A percentile compares a stretch with the other conserved stretches of the same genome.
These are phyloP conservation scores for Acinonyx jubatus DNA, from an alignment of 2,113 vertebrate genomes.

Conservation along the genomic window DNA sequence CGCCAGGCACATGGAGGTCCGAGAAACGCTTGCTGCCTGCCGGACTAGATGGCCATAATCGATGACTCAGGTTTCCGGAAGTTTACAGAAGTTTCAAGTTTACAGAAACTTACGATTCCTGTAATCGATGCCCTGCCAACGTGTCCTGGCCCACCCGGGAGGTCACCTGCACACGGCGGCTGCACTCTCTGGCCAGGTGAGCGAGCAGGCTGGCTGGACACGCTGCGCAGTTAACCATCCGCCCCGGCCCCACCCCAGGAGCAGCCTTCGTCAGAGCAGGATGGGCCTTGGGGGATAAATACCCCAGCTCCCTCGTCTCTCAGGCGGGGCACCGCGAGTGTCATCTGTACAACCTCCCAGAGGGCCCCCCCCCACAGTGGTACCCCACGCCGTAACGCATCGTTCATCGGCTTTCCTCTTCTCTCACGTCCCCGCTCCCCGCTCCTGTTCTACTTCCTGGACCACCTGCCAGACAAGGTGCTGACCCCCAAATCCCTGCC, in stretches of 20 bases:
- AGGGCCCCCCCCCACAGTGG: not conserved
- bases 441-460: not conserved
- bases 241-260: not conserved
- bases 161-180: not conserved
- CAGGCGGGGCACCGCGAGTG: accelerated
- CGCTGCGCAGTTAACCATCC: too few species aligned
- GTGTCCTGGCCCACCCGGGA: accelerated
- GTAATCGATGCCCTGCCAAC: too few species aligned
- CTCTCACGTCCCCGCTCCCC: not conserved
- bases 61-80: too few species aligned
- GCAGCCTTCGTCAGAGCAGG: not conserved
- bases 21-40: not conserved
- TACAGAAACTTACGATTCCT: too few species aligned
- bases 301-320: not conserved
- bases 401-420: not conserved
- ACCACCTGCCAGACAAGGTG: not conserved
- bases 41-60: not conserved
- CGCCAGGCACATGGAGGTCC: not conserved
- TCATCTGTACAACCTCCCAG: not conserved
- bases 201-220: not conserved
- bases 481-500: not conserved
- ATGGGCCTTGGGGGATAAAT: not conserved
- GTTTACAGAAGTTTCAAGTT: too few species aligned
- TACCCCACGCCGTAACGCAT: not conserved
- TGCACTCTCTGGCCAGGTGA: accelerated